A percentile compares a stretch with the other conserved stretches of the same genome.
These are phyloP conservation scores for Aphaenogaster rudis DNA, from an alignment of 1,140 invertebrate genomes.

Conservation along the genomic window DNA sequence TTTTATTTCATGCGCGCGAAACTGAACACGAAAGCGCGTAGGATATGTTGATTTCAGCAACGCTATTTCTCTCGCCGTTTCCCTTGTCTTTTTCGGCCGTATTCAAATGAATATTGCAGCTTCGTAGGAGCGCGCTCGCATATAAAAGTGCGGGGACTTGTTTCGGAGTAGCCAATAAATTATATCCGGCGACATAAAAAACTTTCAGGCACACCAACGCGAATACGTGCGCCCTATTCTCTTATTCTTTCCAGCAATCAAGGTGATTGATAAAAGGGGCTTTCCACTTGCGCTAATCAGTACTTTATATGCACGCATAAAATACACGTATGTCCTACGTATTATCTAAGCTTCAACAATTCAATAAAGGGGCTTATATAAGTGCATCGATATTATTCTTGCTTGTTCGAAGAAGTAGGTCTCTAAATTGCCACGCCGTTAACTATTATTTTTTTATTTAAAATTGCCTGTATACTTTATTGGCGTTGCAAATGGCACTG, in stretches of 20 bases:
- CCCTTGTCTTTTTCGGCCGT: constrained; percentile 45
- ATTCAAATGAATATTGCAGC: constrained; percentile 77
- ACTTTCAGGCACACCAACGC: constrained; percentile 68
- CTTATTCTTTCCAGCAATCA: constrained; percentile 46
- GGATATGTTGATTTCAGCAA: constrained; percentile 63
- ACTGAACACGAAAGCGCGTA: constrained; percentile 33
- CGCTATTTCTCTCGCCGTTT: constrained; percentile 38
- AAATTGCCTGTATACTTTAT: not conserved
- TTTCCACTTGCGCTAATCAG: constrained; percentile 20
- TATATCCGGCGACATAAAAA: constrained; percentile 69
- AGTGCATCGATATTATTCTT: not conserved
- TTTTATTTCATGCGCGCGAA: constrained; percentile 40
- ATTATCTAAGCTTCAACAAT: not conserved
- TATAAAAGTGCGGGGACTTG: constrained; percentile 68
- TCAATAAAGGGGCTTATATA: not conserved
- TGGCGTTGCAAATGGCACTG: constrained; percentile 34
- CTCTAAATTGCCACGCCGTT: not conserved
- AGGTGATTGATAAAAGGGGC: not conserved
- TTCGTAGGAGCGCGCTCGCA: constrained; percentile 53
- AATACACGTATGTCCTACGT: not conserved
- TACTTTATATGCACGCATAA: constrained; percentile 4
- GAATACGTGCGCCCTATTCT: not conserved
- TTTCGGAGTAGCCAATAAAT: constrained; percentile 71
- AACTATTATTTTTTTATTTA: not conserved
- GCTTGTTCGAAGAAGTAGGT: not conserved